Percentiles rank a stretch among this genome's conserved stretches.
Conservation (phyloP, 2,888 invertebrate genomes). For the Dolichopus griseipennis region DNA sequence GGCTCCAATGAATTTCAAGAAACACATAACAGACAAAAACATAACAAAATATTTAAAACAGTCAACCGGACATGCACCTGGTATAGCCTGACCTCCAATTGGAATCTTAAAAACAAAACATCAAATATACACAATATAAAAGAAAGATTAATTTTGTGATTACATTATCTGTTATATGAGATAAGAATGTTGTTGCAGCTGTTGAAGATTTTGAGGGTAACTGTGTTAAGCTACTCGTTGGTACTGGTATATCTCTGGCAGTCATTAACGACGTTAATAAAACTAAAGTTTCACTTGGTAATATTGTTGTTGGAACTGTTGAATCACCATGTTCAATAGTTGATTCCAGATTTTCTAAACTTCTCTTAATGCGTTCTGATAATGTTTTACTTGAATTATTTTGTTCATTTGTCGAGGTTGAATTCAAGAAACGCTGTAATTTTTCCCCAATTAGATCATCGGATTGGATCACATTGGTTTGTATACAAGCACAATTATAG, state of each 20-base stretch:
- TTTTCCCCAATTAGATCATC: slow-evolving; percentile 12
- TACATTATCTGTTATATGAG: slow-evolving; percentile 11
- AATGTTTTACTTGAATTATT: not conserved
- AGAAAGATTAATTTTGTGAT: too few species aligned
- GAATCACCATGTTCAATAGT: not conserved
- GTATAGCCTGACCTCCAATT: slow-evolving; percentile 42
- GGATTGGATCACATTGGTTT: not conserved
- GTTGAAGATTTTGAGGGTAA: not conserved
- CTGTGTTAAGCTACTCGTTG: not conserved
- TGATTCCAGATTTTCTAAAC: not conserved
- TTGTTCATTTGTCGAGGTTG: not conserved
- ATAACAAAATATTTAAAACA: slow-evolving; percentile 50
- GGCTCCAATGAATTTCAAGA: slow-evolving; percentile 51
- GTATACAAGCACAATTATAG: slow-evolving; percentile 16
- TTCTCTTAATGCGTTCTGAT: not conserved
- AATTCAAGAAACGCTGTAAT: not conserved
- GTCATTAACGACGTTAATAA: not conserved
- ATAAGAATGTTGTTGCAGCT: not conserved
- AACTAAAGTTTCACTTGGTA: not conserved
- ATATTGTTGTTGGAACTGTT: not conserved
- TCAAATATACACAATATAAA: too few species aligned
- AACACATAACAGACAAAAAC: slow-evolving; percentile 49
- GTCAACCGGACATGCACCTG: slow-evolving; percentile 51
- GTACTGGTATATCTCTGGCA: too few species aligned
- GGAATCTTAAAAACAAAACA: slow-evolving; percentile 21